These are phyloP conservation scores for Bombus turneri DNA, from an alignment of 1,140 invertebrate species.

Conservation along the genomic window DNA sequence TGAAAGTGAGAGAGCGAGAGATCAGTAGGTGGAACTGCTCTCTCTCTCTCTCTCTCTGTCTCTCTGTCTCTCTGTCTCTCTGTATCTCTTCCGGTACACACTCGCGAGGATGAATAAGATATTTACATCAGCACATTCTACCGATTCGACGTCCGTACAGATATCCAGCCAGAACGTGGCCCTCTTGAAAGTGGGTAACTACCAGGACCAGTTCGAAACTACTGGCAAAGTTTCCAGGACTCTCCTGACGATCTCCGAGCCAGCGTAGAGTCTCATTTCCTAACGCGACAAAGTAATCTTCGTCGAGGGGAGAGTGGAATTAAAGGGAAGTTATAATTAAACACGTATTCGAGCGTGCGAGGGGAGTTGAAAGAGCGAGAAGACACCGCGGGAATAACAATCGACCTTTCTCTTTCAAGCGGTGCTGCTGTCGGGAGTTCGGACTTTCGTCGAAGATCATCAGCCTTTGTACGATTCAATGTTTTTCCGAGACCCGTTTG, in stretches of 20 bases:
- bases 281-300: conserved; percentile 47
- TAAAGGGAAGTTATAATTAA: conserved; percentile 53
- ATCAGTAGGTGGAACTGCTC: background rate
- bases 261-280: conserved; percentile 14
- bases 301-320: conserved; percentile 25
- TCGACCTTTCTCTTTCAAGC: background rate
- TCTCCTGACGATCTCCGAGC: background rate
- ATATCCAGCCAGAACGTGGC: background rate
- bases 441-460: conserved; percentile 46
- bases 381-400: conserved; percentile 26
- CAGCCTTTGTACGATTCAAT: conserved; percentile 58
- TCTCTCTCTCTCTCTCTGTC: background rate
- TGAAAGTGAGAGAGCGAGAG: background rate
- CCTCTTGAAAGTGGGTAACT: conserved; percentile 5
- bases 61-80: no score
- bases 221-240: conserved; percentile 3
- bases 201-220: conserved; percentile 3
- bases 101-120: background rate
- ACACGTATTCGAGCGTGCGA: conserved; percentile 39
- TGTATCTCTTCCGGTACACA: background rate
- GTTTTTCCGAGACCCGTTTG: conserved; percentile 61
- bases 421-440: background rate
- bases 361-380: background rate
- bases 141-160: background rate
- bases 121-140: background rate